Evolutionary conservation across 1,140 invertebrate species (phyloP), one percentile per base, ranked within the genome.

Genomic region (Temnothorax longispinosus): DNA sequence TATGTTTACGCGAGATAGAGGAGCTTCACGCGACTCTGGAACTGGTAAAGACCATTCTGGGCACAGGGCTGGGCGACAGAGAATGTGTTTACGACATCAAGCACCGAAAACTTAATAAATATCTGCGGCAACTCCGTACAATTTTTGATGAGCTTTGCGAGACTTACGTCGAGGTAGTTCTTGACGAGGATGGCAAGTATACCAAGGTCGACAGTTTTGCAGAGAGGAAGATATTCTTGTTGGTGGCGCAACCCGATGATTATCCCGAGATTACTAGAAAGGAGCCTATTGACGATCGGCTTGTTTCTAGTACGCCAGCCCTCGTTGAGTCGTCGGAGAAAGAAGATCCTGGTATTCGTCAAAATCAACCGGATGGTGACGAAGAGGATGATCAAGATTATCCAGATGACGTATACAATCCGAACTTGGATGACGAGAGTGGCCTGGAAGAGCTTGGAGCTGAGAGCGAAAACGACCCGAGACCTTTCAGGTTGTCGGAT

Each of bases 1-100:
- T 98, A 69, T 94, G 92, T 69, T 75, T 95, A 0, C 81, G 85
- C 8, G 94, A 95, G 87, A 89, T 95, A 47, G 90, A 91, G 0
- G 96, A 95, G 54, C 97, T 97, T 58, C 95, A 95, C 86, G 95
- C 97, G 41, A 96, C 96, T 64, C 91, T 96, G 1, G 96, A 97
- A 58, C 96, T 96, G 60, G 96, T 98, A 7, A 97, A 97, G 62
- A 96, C 96, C 69, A 96, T 98, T 56, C 91, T 98, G 93, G 89
- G 60, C 4, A 84, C 87, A 0, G 65, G 27, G 1, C 18, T 54
- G 8, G 87, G 80, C 47, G 89, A 58, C 4, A 58, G 69, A 18
- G 88, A 90, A 4, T 80, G 27, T 35, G 76, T 50, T 47, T 89
- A 78, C 21, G 88, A 88, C 0, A 8, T 67, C 0, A 88, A 89